Base-by-base conservation (phyloP, 2,888 invertebrate genomes). In the Acleris literana region DNA sequence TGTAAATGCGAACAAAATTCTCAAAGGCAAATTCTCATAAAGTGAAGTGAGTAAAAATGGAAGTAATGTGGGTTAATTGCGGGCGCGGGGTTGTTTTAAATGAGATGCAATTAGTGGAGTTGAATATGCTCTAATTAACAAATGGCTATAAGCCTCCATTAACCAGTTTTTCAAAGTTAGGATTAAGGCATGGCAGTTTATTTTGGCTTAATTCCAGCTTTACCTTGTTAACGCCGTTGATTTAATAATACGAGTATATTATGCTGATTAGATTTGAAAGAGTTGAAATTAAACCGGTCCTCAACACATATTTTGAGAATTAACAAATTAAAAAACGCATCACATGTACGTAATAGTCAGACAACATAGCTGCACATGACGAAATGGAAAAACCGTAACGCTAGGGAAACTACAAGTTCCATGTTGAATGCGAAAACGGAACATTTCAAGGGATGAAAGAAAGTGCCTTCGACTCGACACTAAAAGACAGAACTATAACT, bases 61-160 rank as follows among this genome's bases (percentile, higher is more conserved):
- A 51, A 55, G 64, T 64, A 60, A 87, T 86, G 77, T 84, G 72
- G 86, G 84, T 85, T 86, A 86, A 86, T 85, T 85, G 86, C 79
- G 64, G 76, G 77, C 76, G 75, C 75, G 68, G 79, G 70, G 74
- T 71, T 76, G 83, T 85, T 84, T 85, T 81, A 82, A 85, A 86
- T 83, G 84, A 84, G 83, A 77, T 77, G 86, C 86, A 86, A 86
- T 86, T 87, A 86, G 82, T 77, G 76, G 72, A 81, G 80, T 79
- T 81, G 74, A 79, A 79, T 79, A 76, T 74, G 74, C 80, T 78
- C 77, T 83, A 84, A 86, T 85, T 84, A 83, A 80, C 76, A 78
- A 66, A 66, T 66, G 76, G 69, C 71, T 69, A 62, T 62, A 62
- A 66, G 61, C 66, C 66, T 46, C 46, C 56, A 51, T 61, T 66